A percentile compares a stretch with the other conserved stretches of the same genome.
These are phyloP conservation scores for Molossus alvarezi DNA, from an alignment of 2,797 vertebrate genomes.

Conservation along the genomic window DNA sequence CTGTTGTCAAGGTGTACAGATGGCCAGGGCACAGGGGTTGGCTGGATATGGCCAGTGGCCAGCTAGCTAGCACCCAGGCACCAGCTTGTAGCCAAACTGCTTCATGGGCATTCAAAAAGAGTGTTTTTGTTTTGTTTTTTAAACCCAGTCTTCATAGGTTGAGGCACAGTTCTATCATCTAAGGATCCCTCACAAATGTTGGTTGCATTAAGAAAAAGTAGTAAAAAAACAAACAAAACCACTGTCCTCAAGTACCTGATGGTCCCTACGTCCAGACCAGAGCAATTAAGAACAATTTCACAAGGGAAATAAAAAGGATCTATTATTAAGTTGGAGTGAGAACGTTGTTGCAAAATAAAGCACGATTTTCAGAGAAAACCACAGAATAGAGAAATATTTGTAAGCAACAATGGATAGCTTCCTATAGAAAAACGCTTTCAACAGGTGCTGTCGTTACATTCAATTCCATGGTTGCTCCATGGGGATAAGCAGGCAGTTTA, in stretches of 20 bases:
- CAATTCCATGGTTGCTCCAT: neutral
- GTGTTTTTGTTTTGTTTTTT: neutral
- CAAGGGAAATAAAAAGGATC: neutral
- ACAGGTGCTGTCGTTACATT: neutral
- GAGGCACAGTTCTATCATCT: neutral
- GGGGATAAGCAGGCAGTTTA: neutral
- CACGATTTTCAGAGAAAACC: slow-evolving; percentile 44
- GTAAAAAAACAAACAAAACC: neutral
- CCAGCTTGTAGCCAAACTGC: neutral
- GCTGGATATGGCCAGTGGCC: neutral
- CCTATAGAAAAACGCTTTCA: neutral
- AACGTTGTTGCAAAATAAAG: slow-evolving; percentile 41
- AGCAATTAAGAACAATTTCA: slow-evolving; percentile 17
- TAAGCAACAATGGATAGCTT: neutral
- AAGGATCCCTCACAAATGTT: neutral
- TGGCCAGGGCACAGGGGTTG: neutral
- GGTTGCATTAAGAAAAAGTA: neutral
- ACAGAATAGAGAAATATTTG: neutral
- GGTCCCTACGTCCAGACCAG: neutral
- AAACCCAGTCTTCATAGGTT: neutral
- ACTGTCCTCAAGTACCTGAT: neutral
- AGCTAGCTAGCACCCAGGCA: slow-evolving; percentile 17
- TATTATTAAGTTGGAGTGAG: slow-evolving; percentile 18
- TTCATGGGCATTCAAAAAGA: neutral
- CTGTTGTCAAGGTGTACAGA: slow-evolving; percentile 23